phyloP scores from a whole-genome alignment of 2,888 invertebrate species.

The Gasteruption jaculator region DNA sequence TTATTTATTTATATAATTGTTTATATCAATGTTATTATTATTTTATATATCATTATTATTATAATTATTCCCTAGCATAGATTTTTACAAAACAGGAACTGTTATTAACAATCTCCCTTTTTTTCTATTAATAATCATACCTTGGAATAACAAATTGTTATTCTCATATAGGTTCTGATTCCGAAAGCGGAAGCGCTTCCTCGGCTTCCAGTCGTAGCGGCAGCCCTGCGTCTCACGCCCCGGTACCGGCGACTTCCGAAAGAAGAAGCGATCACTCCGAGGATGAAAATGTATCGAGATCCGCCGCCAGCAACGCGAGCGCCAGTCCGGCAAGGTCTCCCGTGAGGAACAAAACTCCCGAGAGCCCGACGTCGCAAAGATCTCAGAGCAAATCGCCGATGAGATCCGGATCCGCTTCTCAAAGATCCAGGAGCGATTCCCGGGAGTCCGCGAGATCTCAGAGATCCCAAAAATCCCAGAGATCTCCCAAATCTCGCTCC shows the following conservation, averaged over 20 bases:
- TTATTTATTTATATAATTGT: neutral
- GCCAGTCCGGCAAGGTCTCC: slow-evolving; percentile 33
- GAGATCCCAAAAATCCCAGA: slow-evolving; percentile 38
- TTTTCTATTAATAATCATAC: neutral
- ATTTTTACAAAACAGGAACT: no score
- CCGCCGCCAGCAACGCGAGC: slow-evolving; percentile 29
- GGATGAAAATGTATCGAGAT: slow-evolving; percentile 31
- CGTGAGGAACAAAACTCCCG: slow-evolving; percentile 32
- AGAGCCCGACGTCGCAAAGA: slow-evolving; percentile 31
- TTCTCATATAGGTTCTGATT: slow-evolving; percentile 50
- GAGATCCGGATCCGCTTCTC: slow-evolving; percentile 36
- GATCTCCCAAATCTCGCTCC: no score
- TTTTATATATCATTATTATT: neutral
- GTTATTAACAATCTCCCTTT: neutral
- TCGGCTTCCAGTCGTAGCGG: slow-evolving; percentile 49
- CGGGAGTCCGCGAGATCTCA: slow-evolving; percentile 39
- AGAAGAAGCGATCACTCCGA: slow-evolving; percentile 35
- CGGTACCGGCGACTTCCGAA: slow-evolving; percentile 49
- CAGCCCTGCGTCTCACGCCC: slow-evolving; percentile 48
- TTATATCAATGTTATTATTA: neutral
- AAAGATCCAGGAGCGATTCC: slow-evolving; percentile 35
- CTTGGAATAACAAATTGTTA: slow-evolving; percentile 7
- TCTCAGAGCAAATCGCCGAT: slow-evolving; percentile 37
- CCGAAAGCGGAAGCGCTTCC: slow-evolving; percentile 53
- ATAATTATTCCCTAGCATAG: neutral